Base-by-base conservation (phyloP, 2,797 vertebrate genomes). In the Xenops minutus region DNA sequence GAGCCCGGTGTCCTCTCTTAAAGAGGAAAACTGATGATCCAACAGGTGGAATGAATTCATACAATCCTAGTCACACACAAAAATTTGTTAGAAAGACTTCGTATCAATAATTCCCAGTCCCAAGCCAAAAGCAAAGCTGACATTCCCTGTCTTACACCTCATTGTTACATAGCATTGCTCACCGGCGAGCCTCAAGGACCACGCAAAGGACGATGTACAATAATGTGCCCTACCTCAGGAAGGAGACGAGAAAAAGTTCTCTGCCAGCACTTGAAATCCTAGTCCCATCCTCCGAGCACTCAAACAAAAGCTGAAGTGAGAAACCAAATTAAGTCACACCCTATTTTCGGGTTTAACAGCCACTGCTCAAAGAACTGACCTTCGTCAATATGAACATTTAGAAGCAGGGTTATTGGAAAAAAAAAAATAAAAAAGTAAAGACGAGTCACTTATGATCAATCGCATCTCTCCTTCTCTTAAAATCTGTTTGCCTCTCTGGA, bases 21-120 rank as follows among this genome's bases (percentile, higher is more conserved):
- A 56, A 34, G 49, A 77, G 51, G 39, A 29, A 59, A 93, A 84
- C 46, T 13, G 56, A 37, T 56, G 73, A 74, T 76, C 55, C 80
- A 72, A 39, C 92, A 87, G 84, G 92, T 95, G 94, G 71, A 82
- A 69, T 73, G 26, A 67, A 91, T 87, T 93, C 63, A 18, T 49
- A 19, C 32, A 26, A 22, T 24, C 46, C 29, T 54, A 41, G 49
- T 46, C 54, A 78, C 49, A 49, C 29, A 18, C 6, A 6, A n/a
- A 34, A n/a, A 34, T 52, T 85, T 41, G 48, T 69, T 73, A 82
- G 51, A 66, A 79, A 92, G 48, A 9, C 21, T 3, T 56, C 1
- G 3, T 51, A 29, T 30, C 48, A 4, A 14, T 37, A 87, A 82
- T 8, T 18, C 56, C 43, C 71, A 46, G 30, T 37, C 44, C 41